phyloP scores from a whole-genome alignment of 1,140 invertebrate genomes.

The Drosophila albomicans region DNA sequence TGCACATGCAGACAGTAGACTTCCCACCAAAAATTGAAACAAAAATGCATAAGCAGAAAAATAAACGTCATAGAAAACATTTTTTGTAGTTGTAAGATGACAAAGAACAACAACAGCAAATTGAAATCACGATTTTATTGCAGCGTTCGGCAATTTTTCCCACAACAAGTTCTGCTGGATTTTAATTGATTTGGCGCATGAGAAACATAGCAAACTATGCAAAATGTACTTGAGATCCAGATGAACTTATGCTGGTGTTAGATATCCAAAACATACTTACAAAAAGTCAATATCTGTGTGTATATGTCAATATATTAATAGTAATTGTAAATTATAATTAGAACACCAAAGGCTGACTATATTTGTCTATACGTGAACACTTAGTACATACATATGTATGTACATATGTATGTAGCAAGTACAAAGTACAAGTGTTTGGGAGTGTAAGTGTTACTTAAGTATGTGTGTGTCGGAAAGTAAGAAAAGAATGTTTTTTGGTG shows the following conservation, averaged over 20 bases:
- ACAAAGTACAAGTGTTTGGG: constrained; percentile 2
- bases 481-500: constrained; percentile 60
- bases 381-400: too few relatives aligned
- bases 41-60: constrained; percentile 65
- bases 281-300: constrained; percentile 29
- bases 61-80: constrained; percentile 72
- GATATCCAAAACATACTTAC: constrained; percentile 47
- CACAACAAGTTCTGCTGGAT: constrained; percentile 69
- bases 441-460: neutral
- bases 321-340: constrained; percentile 25
- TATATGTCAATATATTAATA: too few relatives aligned
- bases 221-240: constrained; percentile 78
- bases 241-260: constrained; percentile 75
- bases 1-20: constrained; percentile 36
- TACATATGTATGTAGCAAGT: neutral
- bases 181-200: constrained; percentile 77
- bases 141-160: constrained; percentile 79
- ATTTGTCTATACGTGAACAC: neutral
- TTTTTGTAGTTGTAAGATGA: constrained; percentile 56
- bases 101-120: constrained; percentile 35
- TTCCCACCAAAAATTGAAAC: constrained; percentile 58
- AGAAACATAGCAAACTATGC: constrained; percentile 54
- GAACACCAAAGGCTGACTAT: constrained; percentile 18
- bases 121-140: constrained; percentile 76
- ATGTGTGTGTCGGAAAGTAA: constrained; percentile 52